Evolutionary conservation across 2,797 vertebrate genomes (phyloP), one percentile per base, ranked within the genome.

Genomic region (Loris lydekkerianus): DNA sequence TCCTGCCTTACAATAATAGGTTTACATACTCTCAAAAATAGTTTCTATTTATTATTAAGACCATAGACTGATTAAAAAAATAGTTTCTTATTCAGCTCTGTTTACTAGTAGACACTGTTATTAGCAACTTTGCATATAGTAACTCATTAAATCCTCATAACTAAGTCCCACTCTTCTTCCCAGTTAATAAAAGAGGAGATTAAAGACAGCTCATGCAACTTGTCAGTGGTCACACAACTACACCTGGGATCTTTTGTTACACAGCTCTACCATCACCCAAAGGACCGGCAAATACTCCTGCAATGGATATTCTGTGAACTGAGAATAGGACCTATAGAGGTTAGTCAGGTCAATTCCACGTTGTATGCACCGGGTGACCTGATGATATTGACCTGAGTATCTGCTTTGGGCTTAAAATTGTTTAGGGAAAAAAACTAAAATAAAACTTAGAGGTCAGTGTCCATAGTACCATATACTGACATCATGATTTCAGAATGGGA

Each of bases 211-310:
- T n/a, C 21, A 18, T 11, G 0, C 7, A 23, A 37, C 5, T 15
- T 46, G 27, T n/a, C 76, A 10, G 5, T 56, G 21, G n/a, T 49
- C 40, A 73, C 85, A 49, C 0, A 56, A 6, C 37, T 27, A 5
- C 0, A 27, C 6, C 5, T 3, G 2, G 1, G 15, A 67, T 34
- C 11, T 4, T 0, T 5, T 77, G 11, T 21, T 40, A 2, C 7
- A 29, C 4, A 17, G 20, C 3, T 81, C 29, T 58, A 37, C 7
- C 31, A 21, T 31, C 29, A 75, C 20, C 37, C 0, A 1, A 40
- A 80, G 15, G 9, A 63, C 9, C 37, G 40, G 58, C 29, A 25
- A 14, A 61, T 27, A 7, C 37, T 43, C n/a, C 0, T 37, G 7
- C 4, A 46, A 1, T 18, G 5, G 27, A 5, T 29, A 18, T 29